A percentile compares a stretch with the other conserved stretches of the same genome.
Evolutionary conservation across 2,113 vertebrate genomes (phyloP).

Genomic region (Solea solea): DNA sequence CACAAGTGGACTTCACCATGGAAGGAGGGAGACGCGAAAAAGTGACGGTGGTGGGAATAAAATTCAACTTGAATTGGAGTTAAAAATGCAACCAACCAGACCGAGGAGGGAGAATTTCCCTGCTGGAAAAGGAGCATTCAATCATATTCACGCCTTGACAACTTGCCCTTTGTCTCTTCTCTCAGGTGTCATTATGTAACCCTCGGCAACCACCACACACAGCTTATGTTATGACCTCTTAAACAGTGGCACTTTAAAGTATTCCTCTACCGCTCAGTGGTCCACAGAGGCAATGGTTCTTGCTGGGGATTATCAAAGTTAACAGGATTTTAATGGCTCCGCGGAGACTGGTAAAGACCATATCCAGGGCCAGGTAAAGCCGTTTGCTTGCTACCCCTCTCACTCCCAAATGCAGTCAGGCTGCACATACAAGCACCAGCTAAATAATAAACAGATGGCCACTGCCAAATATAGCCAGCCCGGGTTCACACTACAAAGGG

Average conservation of each 20-base stretch:
- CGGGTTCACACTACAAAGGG: slow-evolving; percentile 80
- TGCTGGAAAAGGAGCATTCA: slow-evolving; percentile 14
- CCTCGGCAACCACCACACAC: slow-evolving; percentile 50
- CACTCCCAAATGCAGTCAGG: slow-evolving; percentile 78
- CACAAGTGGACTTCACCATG: too few relatives aligned
- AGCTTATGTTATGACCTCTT: slow-evolving; percentile 70
- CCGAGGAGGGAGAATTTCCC: neutral
- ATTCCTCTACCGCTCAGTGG: slow-evolving; percentile 70
- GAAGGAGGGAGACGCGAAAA: neutral
- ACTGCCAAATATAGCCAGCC: slow-evolving; percentile 84
- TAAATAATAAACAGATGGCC: slow-evolving; percentile 89
- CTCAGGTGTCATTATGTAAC: slow-evolving; percentile 48
- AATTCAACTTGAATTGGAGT: neutral
- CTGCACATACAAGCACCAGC: slow-evolving; percentile 82
- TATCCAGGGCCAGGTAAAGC: slow-evolving; percentile 72
- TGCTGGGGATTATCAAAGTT: slow-evolving; percentile 79
- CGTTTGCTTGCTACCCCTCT: slow-evolving; percentile 52
- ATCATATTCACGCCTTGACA: slow-evolving; percentile 48
- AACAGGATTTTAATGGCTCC: slow-evolving; percentile 81
- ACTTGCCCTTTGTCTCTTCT: slow-evolving; percentile 42
- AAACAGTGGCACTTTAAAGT: slow-evolving; percentile 76
- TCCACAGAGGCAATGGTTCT: slow-evolving; percentile 70
- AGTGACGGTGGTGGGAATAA: neutral
- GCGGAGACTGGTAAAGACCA: slow-evolving; percentile 70
- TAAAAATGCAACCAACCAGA: neutral